Percentiles rank a stretch among this genome's conserved stretches.
Evolutionary conservation across 2,888 invertebrate species (phyloP).

Genomic region (Linnaemya tessellans): DNA sequence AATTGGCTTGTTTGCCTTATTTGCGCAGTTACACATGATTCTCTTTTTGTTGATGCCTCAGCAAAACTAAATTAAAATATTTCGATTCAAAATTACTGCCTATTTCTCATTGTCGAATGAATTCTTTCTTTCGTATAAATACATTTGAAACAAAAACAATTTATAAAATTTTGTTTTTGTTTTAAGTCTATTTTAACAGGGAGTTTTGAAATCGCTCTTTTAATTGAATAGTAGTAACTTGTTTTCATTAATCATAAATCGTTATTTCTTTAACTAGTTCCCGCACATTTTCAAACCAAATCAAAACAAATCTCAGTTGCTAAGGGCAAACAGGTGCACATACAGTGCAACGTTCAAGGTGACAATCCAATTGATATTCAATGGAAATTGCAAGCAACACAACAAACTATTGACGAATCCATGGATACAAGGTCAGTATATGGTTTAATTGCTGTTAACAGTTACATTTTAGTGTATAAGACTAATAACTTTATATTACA

Average conservation of each 20-base stretch:
- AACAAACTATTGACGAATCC: conserved; percentile 89
- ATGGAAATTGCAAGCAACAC: conserved; percentile 89
- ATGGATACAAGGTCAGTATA: conserved; percentile 87
- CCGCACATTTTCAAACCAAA: conserved; percentile 93
- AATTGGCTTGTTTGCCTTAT: no score
- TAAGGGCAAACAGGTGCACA: conserved; percentile 91
- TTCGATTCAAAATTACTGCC: no score
- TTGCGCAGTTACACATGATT: no score
- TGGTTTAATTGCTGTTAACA: background rate
- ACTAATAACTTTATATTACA: background rate
- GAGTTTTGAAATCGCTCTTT: no score
- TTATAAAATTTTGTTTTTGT: no score
- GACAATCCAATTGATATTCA: conserved; percentile 93
- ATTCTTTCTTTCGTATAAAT: no score
- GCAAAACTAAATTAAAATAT: no score
- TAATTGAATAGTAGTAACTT: no score
- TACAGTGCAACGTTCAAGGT: conserved; percentile 94
- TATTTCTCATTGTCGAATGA: no score
- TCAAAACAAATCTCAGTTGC: conserved; percentile 92
- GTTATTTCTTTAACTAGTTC: conserved; percentile 84
- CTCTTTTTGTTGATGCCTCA: no score
- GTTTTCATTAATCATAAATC: background rate
- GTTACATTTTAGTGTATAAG: background rate
- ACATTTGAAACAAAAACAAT: no score
- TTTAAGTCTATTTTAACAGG: no score